These are phyloP conservation scores for Parotia lawesii DNA, from an alignment of 2,113 vertebrate genomes.

Conservation along the genomic window DNA sequence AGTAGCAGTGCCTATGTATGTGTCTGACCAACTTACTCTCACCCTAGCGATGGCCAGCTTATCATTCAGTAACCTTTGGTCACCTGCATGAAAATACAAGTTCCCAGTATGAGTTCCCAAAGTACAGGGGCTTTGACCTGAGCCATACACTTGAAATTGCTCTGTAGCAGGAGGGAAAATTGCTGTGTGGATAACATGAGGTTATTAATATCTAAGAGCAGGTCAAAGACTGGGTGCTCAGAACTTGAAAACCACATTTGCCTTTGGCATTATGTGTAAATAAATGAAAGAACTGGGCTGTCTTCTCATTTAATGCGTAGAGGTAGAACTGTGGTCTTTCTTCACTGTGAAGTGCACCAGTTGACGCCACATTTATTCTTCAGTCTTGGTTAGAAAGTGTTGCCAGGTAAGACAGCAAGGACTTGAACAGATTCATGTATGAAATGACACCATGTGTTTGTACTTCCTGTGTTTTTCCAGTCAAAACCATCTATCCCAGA, in stretches of 20 bases:
- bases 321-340: background rate
- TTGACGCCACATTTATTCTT: background rate
- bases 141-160: background rate
- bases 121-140: background rate
- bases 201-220: background rate
- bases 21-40: background rate
- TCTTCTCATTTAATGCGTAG: background rate
- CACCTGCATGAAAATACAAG: background rate
- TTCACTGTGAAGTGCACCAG: background rate
- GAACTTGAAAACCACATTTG: background rate
- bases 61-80: background rate
- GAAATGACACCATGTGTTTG: background rate
- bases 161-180: background rate
- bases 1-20: background rate
- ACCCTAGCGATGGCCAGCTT: background rate
- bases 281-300: background rate
- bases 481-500: background rate
- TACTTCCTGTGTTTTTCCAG: background rate
- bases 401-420: background rate
- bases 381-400: background rate
- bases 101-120: background rate
- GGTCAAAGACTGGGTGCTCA: background rate
- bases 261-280: background rate
- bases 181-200: background rate
- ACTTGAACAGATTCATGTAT: background rate